Evolutionary conservation across 2,888 invertebrate species (phyloP).

Genomic region (Drymonia ruficornis): DNA sequence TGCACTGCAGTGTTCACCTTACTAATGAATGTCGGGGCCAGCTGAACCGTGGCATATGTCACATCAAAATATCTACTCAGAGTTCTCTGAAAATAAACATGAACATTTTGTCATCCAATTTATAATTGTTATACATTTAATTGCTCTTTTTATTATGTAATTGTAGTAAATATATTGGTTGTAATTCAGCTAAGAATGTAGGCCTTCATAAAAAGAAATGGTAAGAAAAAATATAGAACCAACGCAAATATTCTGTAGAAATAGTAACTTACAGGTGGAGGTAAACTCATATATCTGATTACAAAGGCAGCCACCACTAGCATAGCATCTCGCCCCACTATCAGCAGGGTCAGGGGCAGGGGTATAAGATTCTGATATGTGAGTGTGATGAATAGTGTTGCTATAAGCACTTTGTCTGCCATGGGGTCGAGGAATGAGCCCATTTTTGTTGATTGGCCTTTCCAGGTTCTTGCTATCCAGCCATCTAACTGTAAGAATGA

Average conservation of each 20-base stretch:
- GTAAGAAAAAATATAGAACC: too few relatives aligned
- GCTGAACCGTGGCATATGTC: constrained; percentile 95
- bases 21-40: constrained; percentile 96
- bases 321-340: constrained; percentile 92
- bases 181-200: too few relatives aligned
- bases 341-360: constrained; percentile 90
- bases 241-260: too few relatives aligned
- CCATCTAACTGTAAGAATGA: constrained; percentile 91
- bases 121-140: too few relatives aligned
- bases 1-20: constrained; percentile 98
- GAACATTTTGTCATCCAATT: too few relatives aligned
- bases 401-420: constrained; percentile 97
- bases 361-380: constrained; percentile 95
- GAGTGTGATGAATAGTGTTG: constrained; percentile 93
- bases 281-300: constrained; percentile 95
- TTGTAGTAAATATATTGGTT: too few relatives aligned
- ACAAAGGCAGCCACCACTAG: constrained; percentile 94
- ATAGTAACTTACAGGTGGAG: constrained; percentile 91
- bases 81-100: constrained; percentile 88
- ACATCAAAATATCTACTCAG: constrained; percentile 95
- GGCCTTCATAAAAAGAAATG: too few relatives aligned
- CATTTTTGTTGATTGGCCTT: constrained; percentile 95
- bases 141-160: neutral
- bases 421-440: constrained; percentile 98
- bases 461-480: constrained; percentile 97